Evolutionary conservation across 64 coral and sea anemone genomes (phyloP).

Genomic region (Catalaphyllia jardinei): DNA sequence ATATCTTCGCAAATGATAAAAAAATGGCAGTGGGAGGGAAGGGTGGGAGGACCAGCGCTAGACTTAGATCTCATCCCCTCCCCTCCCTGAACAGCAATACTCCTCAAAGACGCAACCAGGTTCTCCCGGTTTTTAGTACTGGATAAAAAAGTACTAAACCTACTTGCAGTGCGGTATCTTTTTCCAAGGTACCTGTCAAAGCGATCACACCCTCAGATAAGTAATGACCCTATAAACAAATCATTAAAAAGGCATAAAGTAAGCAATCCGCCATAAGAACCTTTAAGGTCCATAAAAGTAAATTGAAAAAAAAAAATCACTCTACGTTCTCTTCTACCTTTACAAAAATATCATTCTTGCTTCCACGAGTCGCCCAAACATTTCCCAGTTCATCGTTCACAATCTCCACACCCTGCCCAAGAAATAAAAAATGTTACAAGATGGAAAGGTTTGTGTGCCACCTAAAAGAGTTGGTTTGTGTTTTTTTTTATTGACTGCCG

Average conservation of each 20-base stretch:
- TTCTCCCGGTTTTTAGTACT: neutral
- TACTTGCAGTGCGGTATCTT: constrained; percentile 40
- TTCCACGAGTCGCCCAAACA: constrained; percentile 68
- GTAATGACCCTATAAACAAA: constrained; percentile 37
- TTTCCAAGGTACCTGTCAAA: constrained; percentile 28
- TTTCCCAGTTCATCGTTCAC: constrained; percentile 63
- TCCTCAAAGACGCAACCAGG: neutral
- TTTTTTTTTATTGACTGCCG: no score
- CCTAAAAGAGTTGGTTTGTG: neutral
- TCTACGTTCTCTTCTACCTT: constrained; percentile 35
- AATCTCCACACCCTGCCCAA: constrained; percentile 55
- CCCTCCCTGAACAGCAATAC: no score
- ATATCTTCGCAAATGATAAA: no score
- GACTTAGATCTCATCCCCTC: no score
- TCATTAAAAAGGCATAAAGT: no score
- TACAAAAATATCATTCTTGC: constrained; percentile 65
- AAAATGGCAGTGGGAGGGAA: no score
- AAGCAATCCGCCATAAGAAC: no score
- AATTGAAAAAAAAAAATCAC: no score
- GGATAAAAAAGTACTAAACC: neutral
- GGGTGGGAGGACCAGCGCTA: no score
- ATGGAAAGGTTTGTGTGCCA: neutral
- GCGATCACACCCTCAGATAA: constrained; percentile 27
- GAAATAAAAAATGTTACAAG: neutral
- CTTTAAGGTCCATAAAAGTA: no score